A percentile compares a stretch with the other conserved stretches of the same genome.
These are phyloP conservation scores for Odontomachus brunneus DNA, from an alignment of 1,140 invertebrate genomes.

Conservation along the genomic window DNA sequence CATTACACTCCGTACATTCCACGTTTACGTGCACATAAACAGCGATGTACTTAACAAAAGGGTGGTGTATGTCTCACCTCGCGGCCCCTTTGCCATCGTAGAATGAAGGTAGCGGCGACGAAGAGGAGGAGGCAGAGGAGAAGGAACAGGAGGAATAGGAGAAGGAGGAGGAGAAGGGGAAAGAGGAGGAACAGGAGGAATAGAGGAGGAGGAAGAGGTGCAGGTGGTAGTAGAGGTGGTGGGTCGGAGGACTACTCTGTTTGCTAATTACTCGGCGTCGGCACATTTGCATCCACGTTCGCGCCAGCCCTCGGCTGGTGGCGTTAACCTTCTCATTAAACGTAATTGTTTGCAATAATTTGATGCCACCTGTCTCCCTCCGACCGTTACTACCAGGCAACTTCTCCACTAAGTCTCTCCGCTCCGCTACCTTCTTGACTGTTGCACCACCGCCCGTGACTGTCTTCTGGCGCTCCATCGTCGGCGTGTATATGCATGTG, in stretches of 20 bases:
- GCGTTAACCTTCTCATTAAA: conserved; percentile 83
- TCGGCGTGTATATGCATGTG: not conserved
- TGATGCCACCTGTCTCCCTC: conserved; percentile 78
- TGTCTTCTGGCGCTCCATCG: conserved; percentile 56
- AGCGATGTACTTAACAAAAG: conserved; percentile 16
- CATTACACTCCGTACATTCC: not conserved
- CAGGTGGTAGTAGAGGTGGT: conserved; percentile 3
- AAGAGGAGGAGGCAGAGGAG: not conserved
- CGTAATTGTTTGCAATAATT: conserved; percentile 83
- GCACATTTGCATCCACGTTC: conserved; percentile 80
- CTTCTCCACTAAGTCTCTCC: conserved; percentile 61
- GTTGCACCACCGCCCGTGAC: conserved; percentile 58
- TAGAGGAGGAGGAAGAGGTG: not conserved
- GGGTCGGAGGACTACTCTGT: conserved; percentile 72
- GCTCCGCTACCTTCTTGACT: conserved; percentile 60
- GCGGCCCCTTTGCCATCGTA: not conserved
- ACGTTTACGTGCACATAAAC: conserved; percentile 30
- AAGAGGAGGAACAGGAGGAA: not conserved
- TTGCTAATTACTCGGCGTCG: conserved; percentile 81
- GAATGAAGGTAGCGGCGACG: conserved; percentile 13
- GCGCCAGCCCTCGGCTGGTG: conserved; percentile 66
- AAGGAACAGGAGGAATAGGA: not conserved
- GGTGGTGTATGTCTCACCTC: conserved; percentile 35
- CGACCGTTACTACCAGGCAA: conserved; percentile 65
- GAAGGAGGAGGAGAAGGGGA: not conserved